A percentile compares a stretch with the other conserved stretches of the same genome.
Evolutionary conservation across 2,888 invertebrate species (phyloP).

Genomic region (Idaea straminata): DNA sequence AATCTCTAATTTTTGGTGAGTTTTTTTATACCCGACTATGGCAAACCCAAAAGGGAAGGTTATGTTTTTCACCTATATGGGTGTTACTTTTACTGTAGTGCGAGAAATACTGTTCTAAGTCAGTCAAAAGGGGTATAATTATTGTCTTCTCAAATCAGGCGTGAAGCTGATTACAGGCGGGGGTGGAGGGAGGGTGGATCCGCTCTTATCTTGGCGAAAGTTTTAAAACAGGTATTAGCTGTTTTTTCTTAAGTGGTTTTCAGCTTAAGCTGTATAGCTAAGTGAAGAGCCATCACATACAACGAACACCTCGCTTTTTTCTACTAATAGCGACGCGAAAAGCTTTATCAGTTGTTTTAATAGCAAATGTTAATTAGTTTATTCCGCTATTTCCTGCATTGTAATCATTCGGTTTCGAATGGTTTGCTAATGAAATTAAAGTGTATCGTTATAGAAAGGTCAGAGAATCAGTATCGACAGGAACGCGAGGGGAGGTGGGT

Average conservation of each 20-base stretch:
- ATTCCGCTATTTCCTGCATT: constrained; percentile 19
- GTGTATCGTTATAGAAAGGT: constrained; percentile 11
- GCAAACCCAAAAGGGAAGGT: no score
- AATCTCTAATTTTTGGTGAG: no score
- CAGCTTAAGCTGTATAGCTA: constrained; percentile 23
- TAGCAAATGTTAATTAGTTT: constrained; percentile 50
- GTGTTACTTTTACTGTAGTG: no score
- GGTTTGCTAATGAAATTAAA: background rate
- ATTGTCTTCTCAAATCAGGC: constrained; percentile 3
- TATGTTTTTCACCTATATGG: no score
- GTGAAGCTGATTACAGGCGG: background rate
- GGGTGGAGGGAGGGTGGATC: constrained; percentile 8
- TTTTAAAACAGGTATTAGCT: constrained; percentile 27
- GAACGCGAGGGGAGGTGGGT: constrained; percentile 16
- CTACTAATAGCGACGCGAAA: constrained; percentile 52
- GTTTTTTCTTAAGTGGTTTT: constrained; percentile 28
- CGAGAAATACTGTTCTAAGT: background rate
- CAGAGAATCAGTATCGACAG: constrained; percentile 6
- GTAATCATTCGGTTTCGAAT: background rate
- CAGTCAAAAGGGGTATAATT: background rate
- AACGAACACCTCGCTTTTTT: constrained; percentile 27
- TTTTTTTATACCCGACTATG: no score
- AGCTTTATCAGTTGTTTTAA: constrained; percentile 63
- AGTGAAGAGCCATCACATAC: constrained; percentile 18
- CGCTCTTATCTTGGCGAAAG: constrained; percentile 15